Percentiles rank a stretch among this genome's conserved stretches.
Conservation (phyloP, 2,113 vertebrate species). For the Notechis scutatus region DNA sequence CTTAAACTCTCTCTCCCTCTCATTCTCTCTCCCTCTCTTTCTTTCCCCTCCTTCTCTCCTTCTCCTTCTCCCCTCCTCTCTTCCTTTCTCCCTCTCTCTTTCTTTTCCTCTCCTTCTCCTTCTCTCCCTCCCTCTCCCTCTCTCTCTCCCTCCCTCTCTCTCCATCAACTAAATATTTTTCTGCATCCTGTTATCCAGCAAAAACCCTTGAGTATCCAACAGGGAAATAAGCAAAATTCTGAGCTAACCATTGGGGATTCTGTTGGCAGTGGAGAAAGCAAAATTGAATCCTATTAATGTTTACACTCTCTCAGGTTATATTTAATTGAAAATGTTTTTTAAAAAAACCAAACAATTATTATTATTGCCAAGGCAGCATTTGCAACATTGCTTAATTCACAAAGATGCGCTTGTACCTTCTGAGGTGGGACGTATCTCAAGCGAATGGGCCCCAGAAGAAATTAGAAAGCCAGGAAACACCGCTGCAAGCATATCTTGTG, state of each 20-base stretch:
- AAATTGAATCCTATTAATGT: neutral
- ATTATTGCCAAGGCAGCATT: slow-evolving; percentile 31
- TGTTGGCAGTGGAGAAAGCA: neutral
- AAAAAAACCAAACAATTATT: slow-evolving; percentile 11
- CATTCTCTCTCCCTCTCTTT: no score
- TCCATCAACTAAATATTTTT: neutral
- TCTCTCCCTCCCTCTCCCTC: no score
- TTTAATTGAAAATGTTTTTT: neutral
- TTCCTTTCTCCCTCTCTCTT: fast-evolving
- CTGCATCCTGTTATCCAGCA: neutral
- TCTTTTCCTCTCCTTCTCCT: fast-evolving
- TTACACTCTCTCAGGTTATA: neutral
- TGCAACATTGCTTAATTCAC: slow-evolving; percentile 1
- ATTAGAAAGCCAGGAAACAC: neutral
- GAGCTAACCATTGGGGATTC: neutral
- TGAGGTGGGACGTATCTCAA: neutral
- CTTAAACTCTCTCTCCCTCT: no score
- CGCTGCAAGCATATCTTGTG: neutral
- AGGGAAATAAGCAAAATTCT: neutral
- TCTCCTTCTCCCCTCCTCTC: no score
- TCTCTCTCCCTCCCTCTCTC: neutral
- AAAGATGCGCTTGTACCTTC: neutral
- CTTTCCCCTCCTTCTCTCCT: no score
- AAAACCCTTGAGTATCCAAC: neutral
- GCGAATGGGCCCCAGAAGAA: neutral